phyloP scores from a whole-genome alignment of 2,797 vertebrate genomes.

The Champsocephalus gunnari region DNA sequence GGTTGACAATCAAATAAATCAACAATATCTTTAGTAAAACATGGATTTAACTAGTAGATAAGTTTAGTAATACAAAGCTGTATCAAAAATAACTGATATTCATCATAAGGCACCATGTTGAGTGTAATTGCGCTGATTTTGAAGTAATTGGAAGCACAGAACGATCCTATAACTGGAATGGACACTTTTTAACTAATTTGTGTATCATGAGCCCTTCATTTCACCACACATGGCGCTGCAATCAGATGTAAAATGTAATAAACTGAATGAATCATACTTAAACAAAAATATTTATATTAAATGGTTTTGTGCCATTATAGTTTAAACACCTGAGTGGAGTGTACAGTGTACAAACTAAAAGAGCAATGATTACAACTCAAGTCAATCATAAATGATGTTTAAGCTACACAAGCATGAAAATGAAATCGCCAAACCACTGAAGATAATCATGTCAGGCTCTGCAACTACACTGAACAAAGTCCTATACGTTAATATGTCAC shows the following conservation, averaged over 20 bases:
- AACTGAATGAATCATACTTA: background rate
- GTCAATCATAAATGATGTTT: background rate
- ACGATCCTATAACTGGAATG: background rate
- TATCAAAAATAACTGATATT: background rate
- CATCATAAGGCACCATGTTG: conserved; percentile 16
- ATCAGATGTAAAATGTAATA: background rate
- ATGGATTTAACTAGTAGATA: background rate
- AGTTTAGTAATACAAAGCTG: background rate
- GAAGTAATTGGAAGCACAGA: background rate
- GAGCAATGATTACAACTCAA: background rate
- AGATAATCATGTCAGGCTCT: background rate
- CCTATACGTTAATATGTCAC: background rate
- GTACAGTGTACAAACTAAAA: conserved; percentile 23
- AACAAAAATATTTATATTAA: background rate
- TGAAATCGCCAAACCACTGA: background rate
- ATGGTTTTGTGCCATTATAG: background rate
- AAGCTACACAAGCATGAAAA: conserved; percentile 6
- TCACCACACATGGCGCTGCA: background rate
- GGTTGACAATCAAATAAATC: background rate
- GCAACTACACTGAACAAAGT: background rate
- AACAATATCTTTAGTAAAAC: background rate
- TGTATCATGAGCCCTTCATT: background rate
- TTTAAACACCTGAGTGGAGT: conserved; percentile 45
- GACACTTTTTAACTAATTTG: background rate
- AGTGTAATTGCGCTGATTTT: background rate